Evolutionary conservation across 2,113 vertebrate species (phyloP), one percentile per base, ranked within the genome.

Genomic region (Anolis sagrei): DNA sequence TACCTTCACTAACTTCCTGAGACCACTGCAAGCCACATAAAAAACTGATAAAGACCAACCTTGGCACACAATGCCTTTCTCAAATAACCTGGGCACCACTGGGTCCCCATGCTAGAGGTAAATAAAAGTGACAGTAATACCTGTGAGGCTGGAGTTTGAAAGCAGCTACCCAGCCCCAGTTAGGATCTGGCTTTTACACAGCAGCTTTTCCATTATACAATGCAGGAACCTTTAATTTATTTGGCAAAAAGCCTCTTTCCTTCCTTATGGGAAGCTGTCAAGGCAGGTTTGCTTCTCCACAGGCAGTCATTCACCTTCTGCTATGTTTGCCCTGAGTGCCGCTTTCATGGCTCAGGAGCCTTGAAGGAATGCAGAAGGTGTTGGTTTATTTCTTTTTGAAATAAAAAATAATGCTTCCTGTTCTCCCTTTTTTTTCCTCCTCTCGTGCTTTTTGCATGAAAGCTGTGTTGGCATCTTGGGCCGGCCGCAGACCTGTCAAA

Each of bases 301-400:
- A 5, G 83, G 91, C 83, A 84, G 62, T 48, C 77, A 19, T 85
- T 87, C 14, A 21, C 89, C 89, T 87, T 16, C 7, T 5, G 88
- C 84, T 86, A 1, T 85, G 90, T 92, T 19, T 32, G 1, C 34
- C 70, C 83, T 0, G 2, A 13, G 34, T 76, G 86, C 49, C 81
- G 69, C 61, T 92, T 85, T 93, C 81, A 80, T 83, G n/a, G 88
- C 79, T 89, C 85, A 62, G 79, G 89, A 1, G 89, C 78, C 68
- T 93, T 89, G 91, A 13, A 66, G 89, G 78, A 91, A 79, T 76
- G 1, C 83, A 70, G 64, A 79, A 87, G 90, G 87, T 86, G 89
- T 73, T 1, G 85, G 75, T 58, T 13, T 58, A 16, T 5, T 39
- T 75, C 5, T 21, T 19, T 75, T 87, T 44, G 36, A 76, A 44